Evolutionary conservation across 2,113 vertebrate species (phyloP).

Genomic region (cat (Felis catus)): DNA sequence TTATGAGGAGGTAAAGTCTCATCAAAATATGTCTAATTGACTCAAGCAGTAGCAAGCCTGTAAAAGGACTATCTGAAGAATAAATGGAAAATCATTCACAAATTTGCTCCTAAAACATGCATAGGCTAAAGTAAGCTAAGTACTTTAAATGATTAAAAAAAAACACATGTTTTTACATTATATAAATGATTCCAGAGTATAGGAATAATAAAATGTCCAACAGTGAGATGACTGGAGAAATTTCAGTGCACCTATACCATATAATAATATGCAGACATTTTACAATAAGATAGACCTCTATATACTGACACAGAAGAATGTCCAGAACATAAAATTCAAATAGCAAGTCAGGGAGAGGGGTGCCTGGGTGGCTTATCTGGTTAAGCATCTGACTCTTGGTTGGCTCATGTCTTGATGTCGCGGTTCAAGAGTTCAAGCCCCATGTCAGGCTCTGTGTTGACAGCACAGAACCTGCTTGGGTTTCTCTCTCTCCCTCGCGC

Average conservation of each 20-base stretch:
- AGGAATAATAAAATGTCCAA: neutral
- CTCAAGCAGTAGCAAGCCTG: neutral
- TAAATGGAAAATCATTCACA: neutral
- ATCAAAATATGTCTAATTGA: slow-evolving; percentile 17
- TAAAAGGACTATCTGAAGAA: neutral
- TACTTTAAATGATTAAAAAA: neutral
- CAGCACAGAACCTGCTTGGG: no score
- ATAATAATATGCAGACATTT: neutral
- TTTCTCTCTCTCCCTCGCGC: no score
- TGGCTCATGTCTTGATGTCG: no score
- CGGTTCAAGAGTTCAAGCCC: no score
- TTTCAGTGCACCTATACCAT: neutral
- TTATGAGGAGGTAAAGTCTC: neutral
- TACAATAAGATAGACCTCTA: neutral
- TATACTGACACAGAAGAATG: neutral
- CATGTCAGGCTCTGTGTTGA: no score
- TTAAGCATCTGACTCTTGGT: no score
- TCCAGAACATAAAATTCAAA: neutral
- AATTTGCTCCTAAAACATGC: neutral
- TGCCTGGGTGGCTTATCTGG: no score
- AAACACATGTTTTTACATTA: neutral
- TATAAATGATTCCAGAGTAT: neutral
- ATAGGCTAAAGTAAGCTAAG: neutral
- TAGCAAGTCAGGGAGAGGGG: neutral
- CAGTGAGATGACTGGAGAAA: neutral